Conservation (phyloP, 2,888 invertebrate genomes). For the Melieria crassipennis region DNA sequence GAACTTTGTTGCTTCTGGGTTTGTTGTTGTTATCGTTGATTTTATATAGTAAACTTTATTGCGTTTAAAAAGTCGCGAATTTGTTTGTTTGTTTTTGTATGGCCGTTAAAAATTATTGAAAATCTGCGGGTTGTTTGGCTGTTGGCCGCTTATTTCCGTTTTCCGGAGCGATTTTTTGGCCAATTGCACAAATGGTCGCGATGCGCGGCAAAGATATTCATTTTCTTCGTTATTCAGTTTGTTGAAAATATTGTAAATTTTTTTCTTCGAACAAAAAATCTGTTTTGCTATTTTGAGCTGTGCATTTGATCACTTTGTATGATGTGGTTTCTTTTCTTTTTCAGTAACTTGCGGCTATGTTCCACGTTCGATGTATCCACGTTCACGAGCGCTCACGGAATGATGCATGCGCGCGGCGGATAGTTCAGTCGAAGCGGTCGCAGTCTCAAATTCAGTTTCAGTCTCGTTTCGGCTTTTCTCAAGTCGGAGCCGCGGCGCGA, state of each 20-base stretch:
- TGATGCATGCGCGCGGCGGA: slow-evolving; percentile 47
- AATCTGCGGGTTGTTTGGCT: background rate
- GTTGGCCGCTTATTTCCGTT: slow-evolving; percentile 25
- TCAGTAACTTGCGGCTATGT: slow-evolving; percentile 24
- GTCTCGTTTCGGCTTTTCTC: slow-evolving; percentile 3
- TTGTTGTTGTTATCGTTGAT: background rate
- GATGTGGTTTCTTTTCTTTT: no score
- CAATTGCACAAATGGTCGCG: slow-evolving; percentile 30
- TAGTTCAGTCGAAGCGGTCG: slow-evolving; percentile 40
- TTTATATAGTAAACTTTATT: background rate
- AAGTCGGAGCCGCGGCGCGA: slow-evolving; percentile 6
- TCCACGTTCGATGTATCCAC: slow-evolving; percentile 55
- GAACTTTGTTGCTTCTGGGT: background rate
- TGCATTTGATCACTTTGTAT: no score
- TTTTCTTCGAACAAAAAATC: background rate
- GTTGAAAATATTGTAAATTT: background rate
- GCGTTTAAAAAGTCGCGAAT: background rate
- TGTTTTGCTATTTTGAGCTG: background rate
- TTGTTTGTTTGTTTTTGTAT: background rate
- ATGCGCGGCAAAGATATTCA: background rate
- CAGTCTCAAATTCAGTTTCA: slow-evolving; percentile 6
- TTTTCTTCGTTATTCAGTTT: background rate
- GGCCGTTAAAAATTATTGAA: background rate
- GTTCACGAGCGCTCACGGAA: slow-evolving; percentile 60
- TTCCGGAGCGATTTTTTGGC: slow-evolving; percentile 42